Evolutionary conservation across 2,113 vertebrate species (phyloP).

Genomic region (Ceuthmochares aereus): DNA sequence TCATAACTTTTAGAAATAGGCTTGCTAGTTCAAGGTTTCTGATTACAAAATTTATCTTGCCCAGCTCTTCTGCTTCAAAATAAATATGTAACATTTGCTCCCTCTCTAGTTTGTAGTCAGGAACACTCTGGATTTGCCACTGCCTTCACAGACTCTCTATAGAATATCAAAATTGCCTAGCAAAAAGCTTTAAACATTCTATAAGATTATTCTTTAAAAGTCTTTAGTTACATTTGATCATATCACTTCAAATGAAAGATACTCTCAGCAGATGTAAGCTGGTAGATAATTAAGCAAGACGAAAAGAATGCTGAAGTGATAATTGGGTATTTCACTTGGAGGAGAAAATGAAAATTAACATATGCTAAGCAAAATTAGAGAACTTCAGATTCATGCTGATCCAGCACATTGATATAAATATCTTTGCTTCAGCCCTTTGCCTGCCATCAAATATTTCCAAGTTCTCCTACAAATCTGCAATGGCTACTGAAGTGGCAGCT

Average conservation of each 20-base stretch:
- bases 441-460: neutral
- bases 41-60: neutral
- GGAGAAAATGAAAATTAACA: neutral
- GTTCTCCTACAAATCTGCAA: neutral
- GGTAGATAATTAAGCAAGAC: neutral
- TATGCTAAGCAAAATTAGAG: rapidly evolving
- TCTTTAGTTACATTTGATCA: neutral
- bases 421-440: neutral
- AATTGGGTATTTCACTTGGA: neutral
- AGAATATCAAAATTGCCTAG: neutral
- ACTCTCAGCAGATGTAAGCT: neutral
- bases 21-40: neutral
- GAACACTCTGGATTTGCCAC: neutral
- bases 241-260: neutral
- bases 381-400: neutral
- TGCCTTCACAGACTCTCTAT: neutral
- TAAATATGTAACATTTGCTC: conserved; percentile 31
- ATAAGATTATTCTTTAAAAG: neutral
- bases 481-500: rapidly evolving
- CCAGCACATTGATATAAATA: neutral
- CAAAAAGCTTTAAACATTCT: neutral
- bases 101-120: conserved; percentile 31
- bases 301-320: neutral
- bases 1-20: neutral
- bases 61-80: neutral